Conservation (phyloP, 2,797 vertebrate species). For the Enoplosus armatus region DNA sequence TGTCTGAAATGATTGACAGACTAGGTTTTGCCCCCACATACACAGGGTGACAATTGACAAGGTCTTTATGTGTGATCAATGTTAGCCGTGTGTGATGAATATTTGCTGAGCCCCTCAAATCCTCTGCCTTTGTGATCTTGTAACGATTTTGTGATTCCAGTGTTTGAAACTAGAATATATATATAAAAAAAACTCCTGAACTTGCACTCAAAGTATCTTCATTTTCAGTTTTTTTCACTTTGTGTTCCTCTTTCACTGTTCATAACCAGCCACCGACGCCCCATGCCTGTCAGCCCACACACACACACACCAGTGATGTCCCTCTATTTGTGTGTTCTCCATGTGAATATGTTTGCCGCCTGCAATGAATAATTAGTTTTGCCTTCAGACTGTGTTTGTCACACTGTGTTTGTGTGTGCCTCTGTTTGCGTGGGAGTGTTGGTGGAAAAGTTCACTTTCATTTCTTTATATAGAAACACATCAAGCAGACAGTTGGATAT, state of each 20-base stretch:
- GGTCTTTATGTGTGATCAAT: conserved; percentile 53
- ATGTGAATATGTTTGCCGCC: conserved; percentile 22
- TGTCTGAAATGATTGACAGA: conserved; percentile 60
- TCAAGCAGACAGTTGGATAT: conserved; percentile 46
- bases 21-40: conserved; percentile 23
- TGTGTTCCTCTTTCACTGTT: conserved; percentile 5
- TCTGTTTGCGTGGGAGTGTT: conserved; percentile 27
- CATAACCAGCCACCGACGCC: neutral
- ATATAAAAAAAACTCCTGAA: conserved; percentile 3
- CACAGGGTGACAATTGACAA: conserved; percentile 47
- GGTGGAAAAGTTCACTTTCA: conserved; percentile 39
- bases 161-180: conserved; percentile 22
- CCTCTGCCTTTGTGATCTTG: conserved; percentile 25
- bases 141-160: conserved; percentile 2
- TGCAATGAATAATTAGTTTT: conserved; percentile 55
- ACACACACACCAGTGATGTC: conserved; percentile 19
- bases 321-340: conserved; percentile 28
- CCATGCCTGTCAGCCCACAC: neutral
- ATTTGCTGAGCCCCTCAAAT: conserved; percentile 26
- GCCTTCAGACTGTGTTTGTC: conserved; percentile 49
- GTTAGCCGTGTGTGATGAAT: conserved; percentile 46
- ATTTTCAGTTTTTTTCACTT: conserved; percentile 11
- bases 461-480: conserved; percentile 57
- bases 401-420: conserved; percentile 28
- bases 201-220: conserved; percentile 2